Conservation (phyloP, 2,797 vertebrate genomes). For the Coracias cyanogaster region DNA sequence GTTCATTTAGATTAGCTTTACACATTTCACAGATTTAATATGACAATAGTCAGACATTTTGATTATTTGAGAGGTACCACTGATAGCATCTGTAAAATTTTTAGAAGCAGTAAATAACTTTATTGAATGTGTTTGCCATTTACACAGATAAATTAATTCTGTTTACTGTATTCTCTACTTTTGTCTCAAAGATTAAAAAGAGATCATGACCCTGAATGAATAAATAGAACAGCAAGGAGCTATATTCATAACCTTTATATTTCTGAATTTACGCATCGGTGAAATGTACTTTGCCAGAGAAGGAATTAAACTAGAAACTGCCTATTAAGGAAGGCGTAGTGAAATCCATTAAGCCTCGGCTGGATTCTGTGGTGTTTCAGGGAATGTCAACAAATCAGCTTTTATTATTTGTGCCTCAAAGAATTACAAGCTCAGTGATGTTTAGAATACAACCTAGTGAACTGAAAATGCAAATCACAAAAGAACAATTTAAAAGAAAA, state of each 20-base stretch:
- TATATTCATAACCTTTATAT: slow-evolving; percentile 35
- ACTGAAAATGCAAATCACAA: slow-evolving; percentile 8
- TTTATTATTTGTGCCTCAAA: slow-evolving; percentile 52
- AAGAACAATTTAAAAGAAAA: slow-evolving; percentile 14
- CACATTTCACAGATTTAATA: not conserved
- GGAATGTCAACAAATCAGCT: slow-evolving; percentile 36
- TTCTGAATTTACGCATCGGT: not conserved
- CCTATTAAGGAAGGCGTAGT: slow-evolving; percentile 21
- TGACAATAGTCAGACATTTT: not conserved
- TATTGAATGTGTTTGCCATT: not conserved
- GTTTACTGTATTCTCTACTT: not conserved
- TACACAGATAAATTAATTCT: not conserved
- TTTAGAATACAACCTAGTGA: slow-evolving; percentile 19
- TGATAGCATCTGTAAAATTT: not conserved
- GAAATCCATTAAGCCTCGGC: slow-evolving; percentile 5
- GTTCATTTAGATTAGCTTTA: not conserved
- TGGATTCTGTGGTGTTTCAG: slow-evolving; percentile 50
- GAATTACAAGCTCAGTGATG: slow-evolving; percentile 7
- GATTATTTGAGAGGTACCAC: not conserved
- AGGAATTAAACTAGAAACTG: slow-evolving; percentile 38
- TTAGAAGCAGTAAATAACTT: not conserved
- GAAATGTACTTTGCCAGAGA: slow-evolving; percentile 3
- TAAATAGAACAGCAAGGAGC: slow-evolving; percentile 28
- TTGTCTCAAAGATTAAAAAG: slow-evolving; percentile 3
- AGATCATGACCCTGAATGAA: not conserved